These are phyloP conservation scores for Globodera ellingtonae DNA, from an alignment of 1,140 invertebrate species.

Conservation along the genomic window DNA sequence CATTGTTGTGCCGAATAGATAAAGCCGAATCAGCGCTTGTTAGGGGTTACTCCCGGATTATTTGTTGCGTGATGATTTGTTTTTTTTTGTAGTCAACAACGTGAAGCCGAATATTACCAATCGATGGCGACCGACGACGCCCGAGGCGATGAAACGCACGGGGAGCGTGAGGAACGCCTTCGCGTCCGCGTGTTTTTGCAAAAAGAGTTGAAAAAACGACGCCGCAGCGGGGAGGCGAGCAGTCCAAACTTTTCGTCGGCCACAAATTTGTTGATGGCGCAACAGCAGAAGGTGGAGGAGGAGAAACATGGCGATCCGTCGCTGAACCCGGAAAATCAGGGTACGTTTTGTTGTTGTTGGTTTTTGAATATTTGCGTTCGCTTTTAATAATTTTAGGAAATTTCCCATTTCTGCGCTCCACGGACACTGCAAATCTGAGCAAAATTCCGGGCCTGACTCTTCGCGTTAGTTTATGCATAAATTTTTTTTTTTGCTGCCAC, in stretches of 20 bases:
- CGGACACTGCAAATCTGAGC: not conserved
- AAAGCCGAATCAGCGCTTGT: too few species aligned
- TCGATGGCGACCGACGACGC: not conserved
- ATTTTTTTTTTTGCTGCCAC: not conserved
- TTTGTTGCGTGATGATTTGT: too few species aligned
- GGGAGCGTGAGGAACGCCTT: constrained; percentile 21
- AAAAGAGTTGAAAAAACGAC: constrained; percentile 24
- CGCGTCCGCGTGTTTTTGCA: constrained; percentile 13
- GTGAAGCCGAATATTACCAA: constrained; percentile 1
- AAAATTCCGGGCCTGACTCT: constrained; percentile 24
- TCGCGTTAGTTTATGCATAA: not conserved
- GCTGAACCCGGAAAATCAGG: constrained; percentile 1
- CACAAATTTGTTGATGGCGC: not conserved
- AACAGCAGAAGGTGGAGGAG: not conserved
- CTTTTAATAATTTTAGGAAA: constrained; percentile 11
- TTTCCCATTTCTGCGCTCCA: constrained; percentile 23
- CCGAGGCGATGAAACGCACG: not conserved
- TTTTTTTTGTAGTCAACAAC: constrained; percentile 1
- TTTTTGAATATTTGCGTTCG: too few species aligned
- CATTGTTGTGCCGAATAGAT: too few species aligned
- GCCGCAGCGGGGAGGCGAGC: not conserved
- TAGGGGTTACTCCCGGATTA: too few species aligned
- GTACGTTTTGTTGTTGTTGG: too few species aligned
- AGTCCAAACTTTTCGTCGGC: constrained; percentile 7
- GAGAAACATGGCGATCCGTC: not conserved